Conservation (phyloP, 2,113 vertebrate genomes). For the Macaca nemestrina region DNA sequence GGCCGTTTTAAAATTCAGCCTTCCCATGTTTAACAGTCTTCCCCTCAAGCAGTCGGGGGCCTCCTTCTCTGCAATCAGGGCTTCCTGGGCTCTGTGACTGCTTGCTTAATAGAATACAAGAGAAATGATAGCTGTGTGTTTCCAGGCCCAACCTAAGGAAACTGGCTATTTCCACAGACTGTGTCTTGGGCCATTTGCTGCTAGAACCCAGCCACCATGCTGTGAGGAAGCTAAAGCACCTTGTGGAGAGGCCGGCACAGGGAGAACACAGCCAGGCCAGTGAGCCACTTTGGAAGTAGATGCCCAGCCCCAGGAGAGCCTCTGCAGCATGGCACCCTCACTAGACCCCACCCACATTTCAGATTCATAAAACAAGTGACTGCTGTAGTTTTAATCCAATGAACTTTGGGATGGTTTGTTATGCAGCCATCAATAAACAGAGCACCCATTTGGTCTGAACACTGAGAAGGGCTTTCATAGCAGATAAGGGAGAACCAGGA, state of each 20-base stretch:
- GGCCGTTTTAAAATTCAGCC: background rate
- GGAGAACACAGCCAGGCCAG: background rate
- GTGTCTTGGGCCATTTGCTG: background rate
- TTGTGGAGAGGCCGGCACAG: fast-evolving
- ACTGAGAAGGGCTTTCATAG: fast-evolving
- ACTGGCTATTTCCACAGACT: background rate
- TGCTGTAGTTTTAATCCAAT: background rate
- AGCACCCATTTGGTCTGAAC: background rate
- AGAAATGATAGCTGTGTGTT: background rate
- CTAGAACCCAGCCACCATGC: background rate
- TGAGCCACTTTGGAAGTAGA: background rate
- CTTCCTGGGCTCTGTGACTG: background rate
- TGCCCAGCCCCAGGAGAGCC: no score
- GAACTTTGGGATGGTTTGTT: background rate
- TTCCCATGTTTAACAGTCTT: background rate
- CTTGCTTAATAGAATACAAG: fast-evolving
- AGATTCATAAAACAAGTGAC: background rate
- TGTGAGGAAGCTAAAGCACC: background rate
- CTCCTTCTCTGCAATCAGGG: background rate
- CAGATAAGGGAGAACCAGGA: fast-evolving
- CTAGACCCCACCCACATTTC: background rate
- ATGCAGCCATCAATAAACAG: background rate
- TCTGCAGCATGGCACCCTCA: background rate
- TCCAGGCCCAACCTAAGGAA: background rate
- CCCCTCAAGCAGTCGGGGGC: fast-evolving